Evolutionary conservation across 2,113 vertebrate genomes (phyloP), one percentile per base, ranked within the genome.

Genomic region (Xiphias gladius): DNA sequence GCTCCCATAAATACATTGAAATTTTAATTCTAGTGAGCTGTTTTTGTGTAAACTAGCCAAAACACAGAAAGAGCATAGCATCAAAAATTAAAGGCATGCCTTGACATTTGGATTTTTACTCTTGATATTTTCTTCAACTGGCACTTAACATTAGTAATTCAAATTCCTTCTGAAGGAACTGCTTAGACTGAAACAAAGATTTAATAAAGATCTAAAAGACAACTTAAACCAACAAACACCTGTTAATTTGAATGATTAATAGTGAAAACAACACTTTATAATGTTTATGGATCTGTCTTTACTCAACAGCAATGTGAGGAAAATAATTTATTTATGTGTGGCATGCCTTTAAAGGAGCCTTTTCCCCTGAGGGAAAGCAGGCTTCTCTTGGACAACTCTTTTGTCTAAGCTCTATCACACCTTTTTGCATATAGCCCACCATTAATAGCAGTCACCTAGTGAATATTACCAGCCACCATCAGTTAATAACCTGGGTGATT

Each of bases 91-190:
- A 78, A 74, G 61, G 41, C n/a, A 39, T 37, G 59, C 39, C 50
- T 59, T 84, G 64, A 71, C 69, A 72, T 84, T 84, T 82, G 1
- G 26, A 74, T 74, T 61, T 52, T n/a, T 37, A 68, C 19, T 75
- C 35, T 73, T 75, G 19, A 70, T 65, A 64, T 75, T 28, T 72
- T 74, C 71, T 48, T 58, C 5, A 22, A 28, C 30, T 58, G n/a
- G 22, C 55, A 39, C 39, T 66, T 7, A 50, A 46, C 2, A 79
- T 35, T 17, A 19, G 20, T 26, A 37, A 11, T 32, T 63, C 0
- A 69, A 10, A 11, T 13, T 26, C n/a, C 24, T 69, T 26, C 5
- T 22, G 16, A 28, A 46, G 2, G 9, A 24, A 41, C 0, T 2
- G 19, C 55, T 70, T 14, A 1, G 17, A 67, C 10, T 46, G 30